phyloP scores from a whole-genome alignment of 1,140 invertebrate genomes.

The Scylla paramamosain region DNA sequence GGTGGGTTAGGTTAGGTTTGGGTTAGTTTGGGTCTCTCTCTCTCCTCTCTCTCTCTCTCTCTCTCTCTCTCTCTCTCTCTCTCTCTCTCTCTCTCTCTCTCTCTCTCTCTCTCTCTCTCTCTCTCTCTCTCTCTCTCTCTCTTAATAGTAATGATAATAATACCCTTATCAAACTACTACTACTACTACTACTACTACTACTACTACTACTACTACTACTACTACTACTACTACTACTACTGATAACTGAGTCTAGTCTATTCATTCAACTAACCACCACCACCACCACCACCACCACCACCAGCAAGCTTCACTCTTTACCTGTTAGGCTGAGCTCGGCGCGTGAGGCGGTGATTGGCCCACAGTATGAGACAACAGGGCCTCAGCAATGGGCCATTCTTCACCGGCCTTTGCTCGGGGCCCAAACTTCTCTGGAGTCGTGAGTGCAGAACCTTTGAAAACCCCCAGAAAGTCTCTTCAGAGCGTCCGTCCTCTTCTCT shows the following conservation, averaged over 20 bases:
- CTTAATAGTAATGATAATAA: too few species aligned
- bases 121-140: too few species aligned
- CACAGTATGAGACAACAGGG: conserved; percentile 28
- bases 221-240: conserved; percentile 47
- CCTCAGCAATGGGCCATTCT: conserved; percentile 15
- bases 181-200: conserved; percentile 47
- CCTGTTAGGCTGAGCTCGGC: not conserved
- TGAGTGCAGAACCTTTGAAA: conserved; percentile 1
- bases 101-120: too few species aligned
- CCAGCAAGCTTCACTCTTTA: not conserved
- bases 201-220: conserved; percentile 50
- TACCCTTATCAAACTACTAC: not conserved
- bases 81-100: too few species aligned
- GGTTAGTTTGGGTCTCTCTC: too few species aligned
- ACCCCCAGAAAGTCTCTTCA: conserved; percentile 33
- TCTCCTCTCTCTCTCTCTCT: too few species aligned
- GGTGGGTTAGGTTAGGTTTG: too few species aligned
- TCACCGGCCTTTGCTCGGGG: not conserved
- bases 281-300: not conserved
- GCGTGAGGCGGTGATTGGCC: conserved; percentile 29
- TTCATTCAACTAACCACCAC: not conserved
- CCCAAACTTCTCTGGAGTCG: conserved; percentile 17
- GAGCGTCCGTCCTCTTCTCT: not conserved
- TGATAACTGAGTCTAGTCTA: not conserved
- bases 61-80: too few species aligned